Evolutionary conservation across 2,113 vertebrate species (phyloP).

Genomic region (Columbina picui): DNA sequence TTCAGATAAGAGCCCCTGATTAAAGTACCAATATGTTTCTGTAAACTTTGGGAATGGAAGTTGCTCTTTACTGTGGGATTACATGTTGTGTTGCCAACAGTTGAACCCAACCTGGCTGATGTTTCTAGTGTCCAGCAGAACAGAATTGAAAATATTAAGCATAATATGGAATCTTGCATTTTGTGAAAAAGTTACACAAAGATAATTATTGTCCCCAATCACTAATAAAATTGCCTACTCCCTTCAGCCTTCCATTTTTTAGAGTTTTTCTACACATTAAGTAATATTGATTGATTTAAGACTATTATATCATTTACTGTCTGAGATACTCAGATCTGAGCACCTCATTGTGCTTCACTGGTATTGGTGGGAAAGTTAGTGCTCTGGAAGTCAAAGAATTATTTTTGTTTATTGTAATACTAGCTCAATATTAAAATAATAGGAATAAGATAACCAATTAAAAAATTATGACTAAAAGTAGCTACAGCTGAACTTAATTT

Average conservation of each 20-base stretch:
- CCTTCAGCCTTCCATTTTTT: neutral
- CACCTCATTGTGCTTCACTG: neutral
- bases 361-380: neutral
- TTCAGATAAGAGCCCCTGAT: neutral
- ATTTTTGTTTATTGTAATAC: neutral
- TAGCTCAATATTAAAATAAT: neutral
- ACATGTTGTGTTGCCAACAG: neutral
- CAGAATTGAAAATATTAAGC: neutral
- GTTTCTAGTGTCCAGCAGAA: neutral
- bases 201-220: neutral
- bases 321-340: neutral
- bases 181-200: neutral
- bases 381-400: neutral
- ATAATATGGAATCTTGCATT: neutral
- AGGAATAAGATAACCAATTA: neutral
- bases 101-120: neutral
- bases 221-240: neutral
- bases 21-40: neutral
- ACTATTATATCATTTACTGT: neutral
- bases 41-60: neutral
- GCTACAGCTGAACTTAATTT: neutral
- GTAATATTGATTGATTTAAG: neutral
- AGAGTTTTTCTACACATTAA: neutral
- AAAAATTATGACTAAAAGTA: neutral
- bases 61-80: neutral